Evolutionary conservation across 1,140 invertebrate species (phyloP).

Genomic region (Chrysoperla carnea): DNA sequence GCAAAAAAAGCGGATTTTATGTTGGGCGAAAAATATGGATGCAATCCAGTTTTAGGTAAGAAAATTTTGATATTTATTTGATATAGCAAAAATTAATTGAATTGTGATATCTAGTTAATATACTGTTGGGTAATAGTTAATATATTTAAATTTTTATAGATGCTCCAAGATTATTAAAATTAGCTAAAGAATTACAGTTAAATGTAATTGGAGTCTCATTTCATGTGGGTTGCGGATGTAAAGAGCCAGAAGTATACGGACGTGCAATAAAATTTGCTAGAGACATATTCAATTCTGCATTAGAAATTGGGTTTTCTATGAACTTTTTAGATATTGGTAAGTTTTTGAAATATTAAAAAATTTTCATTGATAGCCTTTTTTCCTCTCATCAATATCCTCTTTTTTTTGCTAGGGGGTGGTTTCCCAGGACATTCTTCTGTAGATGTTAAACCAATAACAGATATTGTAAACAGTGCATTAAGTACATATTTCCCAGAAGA

Average conservation of each 20-base stretch:
- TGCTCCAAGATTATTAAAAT: slow-evolving; percentile 27
- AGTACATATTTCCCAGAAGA: slow-evolving; percentile 59
- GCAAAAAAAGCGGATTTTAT: background rate
- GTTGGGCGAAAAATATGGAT: slow-evolving; percentile 36
- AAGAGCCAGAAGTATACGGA: slow-evolving; percentile 19
- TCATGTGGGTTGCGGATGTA: slow-evolving; percentile 29
- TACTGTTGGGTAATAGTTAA: too few relatives aligned
- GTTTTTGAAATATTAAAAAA: background rate
- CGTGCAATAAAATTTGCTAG: slow-evolving; percentile 19
- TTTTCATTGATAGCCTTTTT: too few relatives aligned
- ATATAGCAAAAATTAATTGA: too few relatives aligned
- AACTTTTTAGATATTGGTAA: slow-evolving; percentile 25
- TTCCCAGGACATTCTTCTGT: background rate
- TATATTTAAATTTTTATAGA: slow-evolving; percentile 10
- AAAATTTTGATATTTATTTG: too few relatives aligned
- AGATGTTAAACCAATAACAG: slow-evolving; percentile 24
- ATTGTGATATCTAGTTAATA: too few relatives aligned
- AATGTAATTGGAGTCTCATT: slow-evolving; percentile 37
- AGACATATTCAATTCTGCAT: slow-evolving; percentile 21
- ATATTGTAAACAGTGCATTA: slow-evolving; percentile 41
- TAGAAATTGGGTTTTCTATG: slow-evolving; percentile 19
- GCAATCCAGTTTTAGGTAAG: slow-evolving; percentile 16
- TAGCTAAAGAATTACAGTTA: slow-evolving; percentile 31
- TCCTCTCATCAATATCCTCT: too few relatives aligned
- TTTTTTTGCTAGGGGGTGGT: background rate